Evolutionary conservation across 2,113 vertebrate species (phyloP).

Genomic region (Spermophilus dauricus): DNA sequence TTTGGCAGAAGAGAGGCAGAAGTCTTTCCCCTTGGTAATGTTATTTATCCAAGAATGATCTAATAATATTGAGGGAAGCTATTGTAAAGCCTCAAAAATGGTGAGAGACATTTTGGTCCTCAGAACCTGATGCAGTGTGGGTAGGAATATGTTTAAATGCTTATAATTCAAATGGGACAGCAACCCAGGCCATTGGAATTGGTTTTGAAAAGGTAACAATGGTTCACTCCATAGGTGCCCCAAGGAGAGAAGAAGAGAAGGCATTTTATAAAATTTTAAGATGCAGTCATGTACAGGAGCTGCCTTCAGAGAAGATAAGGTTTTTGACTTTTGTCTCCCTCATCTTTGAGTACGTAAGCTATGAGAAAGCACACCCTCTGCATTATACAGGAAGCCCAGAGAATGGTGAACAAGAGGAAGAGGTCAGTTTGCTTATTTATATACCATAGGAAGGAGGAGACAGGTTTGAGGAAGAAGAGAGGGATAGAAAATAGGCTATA

Average conservation of each 20-base stretch:
- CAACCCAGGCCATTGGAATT: neutral
- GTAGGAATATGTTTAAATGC: neutral
- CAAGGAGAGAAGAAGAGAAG: neutral
- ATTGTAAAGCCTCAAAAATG: neutral
- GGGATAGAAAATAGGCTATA: neutral
- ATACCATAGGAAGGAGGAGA: neutral
- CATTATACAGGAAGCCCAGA: neutral
- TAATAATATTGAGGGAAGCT: slow-evolving; percentile 10
- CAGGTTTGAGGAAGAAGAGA: neutral
- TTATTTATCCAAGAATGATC: slow-evolving; percentile 53
- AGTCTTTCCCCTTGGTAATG: neutral
- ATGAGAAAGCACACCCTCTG: neutral
- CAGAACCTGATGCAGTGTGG: neutral
- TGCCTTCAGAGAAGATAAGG: slow-evolving; percentile 21
- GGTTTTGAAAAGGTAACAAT: neutral
- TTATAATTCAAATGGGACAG: neutral
- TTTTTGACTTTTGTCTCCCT: slow-evolving; percentile 2
- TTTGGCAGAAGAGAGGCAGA: slow-evolving; percentile 28
- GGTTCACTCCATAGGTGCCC: neutral
- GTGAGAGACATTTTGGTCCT: neutral
- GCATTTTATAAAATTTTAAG: neutral
- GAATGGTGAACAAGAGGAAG: neutral
- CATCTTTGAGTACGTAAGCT: neutral
- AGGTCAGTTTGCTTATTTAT: neutral
- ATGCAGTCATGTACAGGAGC: neutral